Evolutionary conservation across 2,113 vertebrate species (phyloP).

Genomic region (Laterallus jamaicensis): DNA sequence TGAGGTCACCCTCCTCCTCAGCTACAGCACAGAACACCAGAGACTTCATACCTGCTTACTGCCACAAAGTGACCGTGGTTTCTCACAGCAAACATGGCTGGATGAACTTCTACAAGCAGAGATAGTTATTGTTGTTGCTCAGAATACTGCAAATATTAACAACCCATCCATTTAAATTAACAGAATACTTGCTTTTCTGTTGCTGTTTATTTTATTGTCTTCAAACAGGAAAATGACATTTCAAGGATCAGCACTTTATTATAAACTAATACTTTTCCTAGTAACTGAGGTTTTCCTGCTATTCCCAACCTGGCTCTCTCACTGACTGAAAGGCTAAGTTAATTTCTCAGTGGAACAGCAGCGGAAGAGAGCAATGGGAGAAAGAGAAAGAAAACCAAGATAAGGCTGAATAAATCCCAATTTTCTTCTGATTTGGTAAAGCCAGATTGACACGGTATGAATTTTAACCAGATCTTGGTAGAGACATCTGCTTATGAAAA

Average conservation of each 20-base stretch:
- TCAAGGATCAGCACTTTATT: slow-evolving; percentile 26
- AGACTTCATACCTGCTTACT: background rate
- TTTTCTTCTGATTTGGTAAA: slow-evolving; percentile 15
- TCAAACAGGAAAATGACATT: slow-evolving; percentile 6
- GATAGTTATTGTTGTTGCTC: background rate
- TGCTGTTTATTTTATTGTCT: slow-evolving; percentile 4
- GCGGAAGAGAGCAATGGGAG: background rate
- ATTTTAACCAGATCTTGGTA: slow-evolving; percentile 9
- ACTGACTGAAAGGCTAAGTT: background rate
- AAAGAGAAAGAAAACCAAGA: background rate
- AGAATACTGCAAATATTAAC: background rate
- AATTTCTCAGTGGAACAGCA: slow-evolving; percentile 41
- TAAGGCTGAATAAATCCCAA: background rate
- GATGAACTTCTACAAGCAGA: background rate
- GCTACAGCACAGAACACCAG: background rate
- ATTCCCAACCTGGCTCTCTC: background rate
- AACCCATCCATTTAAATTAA: background rate
- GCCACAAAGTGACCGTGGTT: background rate
- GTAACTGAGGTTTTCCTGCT: slow-evolving; percentile 1
- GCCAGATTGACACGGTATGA: background rate
- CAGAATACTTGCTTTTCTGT: background rate
- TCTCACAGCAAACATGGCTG: background rate
- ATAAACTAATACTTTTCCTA: slow-evolving; percentile 22
- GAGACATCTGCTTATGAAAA: background rate
- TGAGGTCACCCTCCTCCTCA: background rate